A percentile compares a stretch with the other conserved stretches of the same genome.
Conservation (phyloP, 2,888 invertebrate genomes). For the Tryphoninae sp. region DNA sequence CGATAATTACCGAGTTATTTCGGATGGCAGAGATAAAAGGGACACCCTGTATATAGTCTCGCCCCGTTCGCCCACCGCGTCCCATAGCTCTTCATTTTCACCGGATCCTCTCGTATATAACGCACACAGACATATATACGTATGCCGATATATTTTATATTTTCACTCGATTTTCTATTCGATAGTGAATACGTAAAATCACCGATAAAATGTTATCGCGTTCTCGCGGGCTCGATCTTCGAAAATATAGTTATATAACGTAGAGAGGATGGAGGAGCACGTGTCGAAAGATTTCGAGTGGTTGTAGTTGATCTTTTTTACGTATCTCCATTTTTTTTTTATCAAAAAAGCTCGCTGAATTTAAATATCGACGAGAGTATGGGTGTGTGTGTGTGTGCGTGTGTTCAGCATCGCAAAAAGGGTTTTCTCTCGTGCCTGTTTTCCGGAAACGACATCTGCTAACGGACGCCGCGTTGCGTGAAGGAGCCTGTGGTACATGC, state of each 20-base stretch:
- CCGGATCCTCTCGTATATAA: not conserved
- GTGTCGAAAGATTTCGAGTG: constrained; percentile 20
- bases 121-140: no score
- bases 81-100: constrained; percentile 22
- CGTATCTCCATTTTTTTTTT: not conserved
- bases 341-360: not conserved
- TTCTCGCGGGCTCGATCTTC: not conserved
- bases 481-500: constrained; percentile 62
- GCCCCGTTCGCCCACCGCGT: constrained; percentile 22
- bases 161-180: constrained; percentile 13
- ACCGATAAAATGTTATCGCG: constrained; percentile 13
- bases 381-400: not conserved
- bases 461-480: constrained; percentile 67
- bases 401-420: not conserved
- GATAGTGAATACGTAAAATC: constrained; percentile 14
- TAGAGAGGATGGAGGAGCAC: not conserved
- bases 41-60: constrained; percentile 4
- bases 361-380: constrained; percentile 26
- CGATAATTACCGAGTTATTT: no score
- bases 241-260: not conserved
- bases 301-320: not conserved
- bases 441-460: constrained; percentile 72
- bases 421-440: constrained; percentile 47
- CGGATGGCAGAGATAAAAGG: no score
- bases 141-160: not conserved